These are phyloP conservation scores for Phyto melanocephala DNA, from an alignment of 2,888 invertebrate genomes.

Conservation along the genomic window DNA sequence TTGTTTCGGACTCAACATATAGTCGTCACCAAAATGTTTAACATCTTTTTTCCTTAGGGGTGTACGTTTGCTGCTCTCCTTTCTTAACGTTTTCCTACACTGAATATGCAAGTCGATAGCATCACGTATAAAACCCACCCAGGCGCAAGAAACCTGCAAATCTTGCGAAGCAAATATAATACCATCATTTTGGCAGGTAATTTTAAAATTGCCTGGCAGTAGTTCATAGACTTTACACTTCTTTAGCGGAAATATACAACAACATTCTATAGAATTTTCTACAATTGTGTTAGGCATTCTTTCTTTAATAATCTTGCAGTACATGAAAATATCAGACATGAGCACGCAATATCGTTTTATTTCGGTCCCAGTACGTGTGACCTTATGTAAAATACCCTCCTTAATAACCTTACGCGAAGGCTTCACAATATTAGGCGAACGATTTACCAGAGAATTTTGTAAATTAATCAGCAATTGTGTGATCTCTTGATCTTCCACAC, in stretches of 20 bases:
- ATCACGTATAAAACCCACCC: conserved; percentile 81
- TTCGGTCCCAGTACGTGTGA: conserved; percentile 79
- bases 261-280: conserved; percentile 82
- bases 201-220: conserved; percentile 81
- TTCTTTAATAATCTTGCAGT: conserved; percentile 83
- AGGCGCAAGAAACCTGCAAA: conserved; percentile 80
- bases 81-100: conserved; percentile 82
- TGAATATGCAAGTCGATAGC: conserved; percentile 81
- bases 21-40: conserved; percentile 80
- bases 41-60: conserved; percentile 82
- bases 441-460: conserved; percentile 82
- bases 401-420: conserved; percentile 84
- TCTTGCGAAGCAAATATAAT: conserved; percentile 81
- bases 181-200: conserved; percentile 82
- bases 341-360: conserved; percentile 84
- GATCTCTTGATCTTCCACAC: conserved; percentile 86
- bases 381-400: conserved; percentile 83
- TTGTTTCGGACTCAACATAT: conserved; percentile 80
- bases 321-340: conserved; percentile 86
- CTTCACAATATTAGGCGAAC: conserved; percentile 83
- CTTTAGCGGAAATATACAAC: conserved; percentile 84
- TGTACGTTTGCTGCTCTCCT: conserved; percentile 83
- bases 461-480: conserved; percentile 84
- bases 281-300: conserved; percentile 79
- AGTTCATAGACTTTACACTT: conserved; percentile 84